Evolutionary conservation across 1,140 invertebrate genomes (phyloP), one percentile per base, ranked within the genome.

Genomic region (Drosophila repletoides): DNA sequence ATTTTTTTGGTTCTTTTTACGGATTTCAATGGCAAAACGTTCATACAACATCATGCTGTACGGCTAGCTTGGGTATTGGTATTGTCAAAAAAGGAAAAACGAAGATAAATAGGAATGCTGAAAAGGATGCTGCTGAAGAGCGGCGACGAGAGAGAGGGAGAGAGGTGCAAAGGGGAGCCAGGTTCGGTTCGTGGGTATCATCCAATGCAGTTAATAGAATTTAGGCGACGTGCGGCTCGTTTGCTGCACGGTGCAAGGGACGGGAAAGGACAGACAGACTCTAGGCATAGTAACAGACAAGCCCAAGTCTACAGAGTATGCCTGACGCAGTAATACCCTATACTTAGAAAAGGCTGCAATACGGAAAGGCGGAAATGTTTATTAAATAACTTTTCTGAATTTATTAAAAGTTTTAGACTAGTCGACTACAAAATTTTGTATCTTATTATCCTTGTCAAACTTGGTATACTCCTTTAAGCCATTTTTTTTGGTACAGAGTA

Each of bases 1-100:
- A 10, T 26, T 43, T 34, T 55, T 55, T 24, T 55, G 48, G 52
- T 55, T 72, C 61, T 64, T 45, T 53, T 75, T 69, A 61, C 64
- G 69, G 56, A 63, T 83, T 81, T 84, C 77, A 84, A 81, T 84
- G 79, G 79, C 69, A 77, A n/a, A n/a, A n/a, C n/a, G n/a, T n/a
- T n/a, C 76, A 60, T 81, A 61, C 59, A 70, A 53, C 49, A 9
- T 65, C 58, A 59, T 49, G 65, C 63, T 76, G 51, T 74, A 65
- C n/a, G n/a, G 64, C 52, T 64, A 48, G 26, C 48, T 17, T 21
- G 22, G 24, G 26, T 29, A 49, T 40, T 46, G 48, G 53, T 40
- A 81, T 80, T 80, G 76, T 81, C 76, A 66, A 80, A 80, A 61
- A 29, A 28, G 60, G 38, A 56, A 10, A 49, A 53, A 48, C 49